Percentiles rank a stretch among this genome's conserved stretches.
Conservation (phyloP, 2,797 vertebrate species). For the Danio choprae region DNA sequence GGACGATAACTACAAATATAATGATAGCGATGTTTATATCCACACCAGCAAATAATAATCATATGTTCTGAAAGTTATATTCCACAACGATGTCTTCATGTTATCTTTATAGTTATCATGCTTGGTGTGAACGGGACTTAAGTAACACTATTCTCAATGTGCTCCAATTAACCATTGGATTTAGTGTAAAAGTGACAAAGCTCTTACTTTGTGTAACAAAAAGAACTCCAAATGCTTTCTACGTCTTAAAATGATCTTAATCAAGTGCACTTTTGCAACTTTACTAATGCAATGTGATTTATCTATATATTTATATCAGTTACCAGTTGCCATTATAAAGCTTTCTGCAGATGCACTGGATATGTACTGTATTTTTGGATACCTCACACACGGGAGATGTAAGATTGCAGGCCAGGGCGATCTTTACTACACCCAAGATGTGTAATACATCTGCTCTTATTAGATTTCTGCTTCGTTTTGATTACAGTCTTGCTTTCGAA, state of each 20-base stretch:
- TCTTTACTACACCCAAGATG: constrained; percentile 8
- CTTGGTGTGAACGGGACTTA: too few species aligned
- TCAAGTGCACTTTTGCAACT: constrained; percentile 5
- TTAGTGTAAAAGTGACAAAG: neutral
- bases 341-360: neutral
- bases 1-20: too few species aligned
- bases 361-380: neutral
- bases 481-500: constrained; percentile 16
- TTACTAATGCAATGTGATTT: neutral
- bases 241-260: neutral
- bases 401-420: neutral
- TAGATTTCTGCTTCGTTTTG: constrained; percentile 9
- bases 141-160: constrained; percentile 5
- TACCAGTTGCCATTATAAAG: constrained; percentile 11
- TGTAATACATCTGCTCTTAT: neutral
- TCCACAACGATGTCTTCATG: too few species aligned
- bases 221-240: neutral
- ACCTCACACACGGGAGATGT: neutral
- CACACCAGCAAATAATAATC: too few species aligned
- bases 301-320: neutral
- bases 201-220: neutral
- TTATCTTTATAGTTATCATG: too few species aligned
- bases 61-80: too few species aligned
- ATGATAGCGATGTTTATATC: too few species aligned
- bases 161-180: constrained; percentile 9